Evolutionary conservation across 1,140 invertebrate species (phyloP), one percentile per base, ranked within the genome.

Genomic region (Magallana ariakensis): DNA sequence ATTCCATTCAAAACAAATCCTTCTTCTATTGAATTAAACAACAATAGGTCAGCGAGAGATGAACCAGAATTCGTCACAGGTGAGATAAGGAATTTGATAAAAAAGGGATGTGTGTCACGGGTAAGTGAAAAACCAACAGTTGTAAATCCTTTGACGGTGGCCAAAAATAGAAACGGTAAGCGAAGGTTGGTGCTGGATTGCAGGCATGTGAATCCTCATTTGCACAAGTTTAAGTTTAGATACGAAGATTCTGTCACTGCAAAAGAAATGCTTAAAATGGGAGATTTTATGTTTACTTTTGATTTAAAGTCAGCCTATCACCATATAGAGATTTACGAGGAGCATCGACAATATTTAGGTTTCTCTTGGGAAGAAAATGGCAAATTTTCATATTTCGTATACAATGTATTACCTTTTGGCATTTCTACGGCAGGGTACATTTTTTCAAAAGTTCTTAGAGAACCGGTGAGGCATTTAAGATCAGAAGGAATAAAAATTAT

Each of bases 381-480:
- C 22, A 66, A 66, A 19, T 33, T 53, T 3, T 62, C 33, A 66
- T 84, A 84, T 66, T 84, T 66, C 16, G 60, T 66, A 46, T 84
- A 16, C 53, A 53, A 53, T 53, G 83, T 66, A 7, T 70, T 84
- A n/a, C 58, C 83, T 66, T 84, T 84, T 16, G 58, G 57, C n/a
- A 84, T 84, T 16, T 46, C 19, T n/a, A 66, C 58, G 19, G 84
- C 62, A 16, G 84, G 60, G 22, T 85, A 19, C 22, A 85, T 85
- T n/a, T n/a, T n/a, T n/a, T n/a, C n/a, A n/a, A n/a, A n/a, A n/a
- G n/a, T n/a, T n/a, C n/a, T n/a, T n/a, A n/a, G n/a, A n/a, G n/a
- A n/a, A 9, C 93, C 94, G 6, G 83, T 87, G 13, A 80, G 33
- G 80, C 22, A 80, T 81, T 84, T 46, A n/a, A 56, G 86, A 60